Base-by-base conservation (phyloP, 2,888 invertebrate genomes). In the Epistrophe grossulariae region DNA sequence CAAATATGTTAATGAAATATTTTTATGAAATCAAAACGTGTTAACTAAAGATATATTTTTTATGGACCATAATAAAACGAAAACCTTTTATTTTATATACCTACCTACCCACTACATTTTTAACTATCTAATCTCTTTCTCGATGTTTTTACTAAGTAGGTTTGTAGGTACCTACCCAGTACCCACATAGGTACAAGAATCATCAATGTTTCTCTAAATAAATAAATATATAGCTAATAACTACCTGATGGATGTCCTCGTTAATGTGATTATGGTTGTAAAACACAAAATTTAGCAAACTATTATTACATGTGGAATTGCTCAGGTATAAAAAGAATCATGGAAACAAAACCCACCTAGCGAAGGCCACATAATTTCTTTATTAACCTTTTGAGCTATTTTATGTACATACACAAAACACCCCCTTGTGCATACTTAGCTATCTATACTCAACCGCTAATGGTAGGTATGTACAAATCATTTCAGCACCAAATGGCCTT, bases 331-430 rank as follows among this genome's bases (percentile, higher is more conserved):
- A n/a, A n/a, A n/a, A 19, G 9, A 11, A 11, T 7, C 19, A 13
- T 2, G 0, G 24, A 52, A 52, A 11, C 19, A 24, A 52, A 52
- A 52, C 13, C 13, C 6, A 52, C 11, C 19, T 11, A 52, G 11
- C 1, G 52, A 55, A 28, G 52, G 28, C 8, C 52, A 55, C 28
- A 13, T 28, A 6, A 55, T 55, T 55, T 28, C 13, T 13, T 55
- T 55, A 55, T 28, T 55, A 8, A 1, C 11, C 7, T 11, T 19
- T 19, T 45, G 2, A 19, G 1, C 19, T 50, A 19, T 50, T 52
- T 52, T 52, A 6, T 55, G 52, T 55, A 55, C 24, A 55, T 55
- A 55, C 24, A 55, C 28, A 24, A 55, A 15, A 55, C 24, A 55
- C 24, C 52, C 52, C 3, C 8, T 13, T 55, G 7, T 28, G n/a